Evolutionary conservation across 2,797 vertebrate species (phyloP).

Genomic region (Takifugu rubripes): DNA sequence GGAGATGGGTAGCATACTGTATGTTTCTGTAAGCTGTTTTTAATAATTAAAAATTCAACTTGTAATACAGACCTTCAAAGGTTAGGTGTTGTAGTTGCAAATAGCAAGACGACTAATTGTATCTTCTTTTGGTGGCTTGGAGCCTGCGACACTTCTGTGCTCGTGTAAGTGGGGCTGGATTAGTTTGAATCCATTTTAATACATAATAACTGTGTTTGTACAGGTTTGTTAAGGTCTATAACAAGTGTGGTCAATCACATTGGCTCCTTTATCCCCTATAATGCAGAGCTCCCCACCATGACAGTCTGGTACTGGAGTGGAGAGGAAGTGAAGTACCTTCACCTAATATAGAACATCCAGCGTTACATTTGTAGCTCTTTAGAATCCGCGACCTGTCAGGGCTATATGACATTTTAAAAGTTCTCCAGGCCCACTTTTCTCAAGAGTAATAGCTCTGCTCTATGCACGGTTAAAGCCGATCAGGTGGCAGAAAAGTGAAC

Average conservation of each 20-base stretch:
- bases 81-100: background rate
- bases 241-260: constrained; percentile 19
- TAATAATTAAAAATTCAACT: no score
- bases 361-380: background rate
- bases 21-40: no score
- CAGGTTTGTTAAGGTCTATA: constrained; percentile 15
- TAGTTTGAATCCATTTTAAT: constrained; percentile 25
- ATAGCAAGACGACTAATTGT: background rate
- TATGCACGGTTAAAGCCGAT: background rate
- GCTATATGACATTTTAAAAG: no score
- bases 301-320: constrained; percentile 13
- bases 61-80: no score
- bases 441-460: background rate
- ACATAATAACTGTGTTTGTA: constrained; percentile 17
- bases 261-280: constrained; percentile 11
- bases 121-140: background rate
- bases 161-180: constrained; percentile 3
- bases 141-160: background rate
- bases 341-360: constrained; percentile 15
- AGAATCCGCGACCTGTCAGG: background rate
- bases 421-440: background rate
- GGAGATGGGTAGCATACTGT: no score
- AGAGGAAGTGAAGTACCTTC: background rate
- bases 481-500: background rate
- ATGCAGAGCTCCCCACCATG: constrained; percentile 8